A percentile compares a stretch with the other conserved stretches of the same genome.
phyloP scores from a whole-genome alignment of 2,797 vertebrate genomes.

The Anguilla megastoma region DNA sequence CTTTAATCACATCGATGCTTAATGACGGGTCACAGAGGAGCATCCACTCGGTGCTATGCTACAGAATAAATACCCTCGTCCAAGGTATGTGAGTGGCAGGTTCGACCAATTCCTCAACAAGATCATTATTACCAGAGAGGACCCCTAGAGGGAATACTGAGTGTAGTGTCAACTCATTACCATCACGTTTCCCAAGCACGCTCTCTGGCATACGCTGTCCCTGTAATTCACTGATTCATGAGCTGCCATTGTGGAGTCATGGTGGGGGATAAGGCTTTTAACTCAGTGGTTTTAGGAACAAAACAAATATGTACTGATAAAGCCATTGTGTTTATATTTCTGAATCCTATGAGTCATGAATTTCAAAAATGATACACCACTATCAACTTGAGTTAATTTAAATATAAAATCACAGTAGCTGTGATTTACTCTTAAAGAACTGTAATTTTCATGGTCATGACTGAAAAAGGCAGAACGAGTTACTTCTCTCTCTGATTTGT shows the following conservation, averaged over 20 bases:
- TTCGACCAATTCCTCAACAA: slow-evolving; percentile 14
- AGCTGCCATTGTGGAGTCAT: neutral
- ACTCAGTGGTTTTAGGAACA: neutral
- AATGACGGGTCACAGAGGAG: neutral
- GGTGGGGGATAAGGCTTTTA: neutral
- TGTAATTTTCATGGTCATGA: neutral
- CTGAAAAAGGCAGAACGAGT: too few relatives aligned
- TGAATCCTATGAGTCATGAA: neutral
- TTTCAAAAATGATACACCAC: neutral
- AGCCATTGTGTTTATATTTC: neutral
- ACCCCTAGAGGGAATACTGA: neutral
- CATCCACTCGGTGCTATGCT: neutral
- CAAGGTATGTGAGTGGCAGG: neutral
- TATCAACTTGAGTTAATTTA: neutral
- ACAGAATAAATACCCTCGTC: neutral
- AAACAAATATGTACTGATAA: neutral
- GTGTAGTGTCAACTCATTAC: slow-evolving; percentile 16
- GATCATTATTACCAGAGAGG: slow-evolving; percentile 5
- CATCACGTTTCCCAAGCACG: neutral
- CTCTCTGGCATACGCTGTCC: neutral
- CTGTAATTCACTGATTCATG: neutral
- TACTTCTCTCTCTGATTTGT: too few relatives aligned
- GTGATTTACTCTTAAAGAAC: neutral
- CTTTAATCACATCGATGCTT: neutral
- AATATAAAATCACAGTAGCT: neutral